These are phyloP conservation scores for Thumatha senex DNA, from an alignment of 2,888 invertebrate genomes.

Conservation along the genomic window DNA sequence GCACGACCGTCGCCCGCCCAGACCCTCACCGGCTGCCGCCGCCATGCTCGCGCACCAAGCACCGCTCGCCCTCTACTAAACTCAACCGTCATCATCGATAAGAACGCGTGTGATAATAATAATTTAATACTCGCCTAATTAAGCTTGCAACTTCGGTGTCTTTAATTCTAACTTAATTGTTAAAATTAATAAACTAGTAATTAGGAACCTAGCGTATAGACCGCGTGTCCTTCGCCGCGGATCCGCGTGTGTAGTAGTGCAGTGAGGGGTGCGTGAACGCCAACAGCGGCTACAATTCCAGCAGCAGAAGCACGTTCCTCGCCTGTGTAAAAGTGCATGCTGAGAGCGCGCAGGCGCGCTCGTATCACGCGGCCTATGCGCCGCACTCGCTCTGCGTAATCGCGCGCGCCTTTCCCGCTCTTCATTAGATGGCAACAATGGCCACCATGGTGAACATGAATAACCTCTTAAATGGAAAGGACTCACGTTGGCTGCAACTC, in stretches of 20 bases:
- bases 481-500: constrained; percentile 99
- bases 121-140: constrained; percentile 79
- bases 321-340: constrained; percentile 66
- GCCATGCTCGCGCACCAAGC: constrained; percentile 81
- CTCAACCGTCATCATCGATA: constrained; percentile 80
- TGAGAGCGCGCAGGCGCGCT: constrained; percentile 75
- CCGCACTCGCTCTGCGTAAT: constrained; percentile 78
- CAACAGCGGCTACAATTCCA: constrained; percentile 45
- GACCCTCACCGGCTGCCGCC: constrained; percentile 73
- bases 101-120: constrained; percentile 81
- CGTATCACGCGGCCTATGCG: constrained; percentile 75
- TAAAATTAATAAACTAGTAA: constrained; percentile 73
- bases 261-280: constrained; percentile 61
- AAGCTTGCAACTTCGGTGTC: constrained; percentile 83
- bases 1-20: constrained; percentile 76
- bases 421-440: constrained; percentile 76
- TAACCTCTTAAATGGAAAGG: constrained; percentile 98
- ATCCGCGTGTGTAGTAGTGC: constrained; percentile 65
- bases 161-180: constrained; percentile 78
- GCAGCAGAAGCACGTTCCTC: constrained; percentile 43
- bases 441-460: constrained; percentile 98
- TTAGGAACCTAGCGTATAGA: constrained; percentile 45
- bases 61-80: constrained; percentile 82
- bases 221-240: constrained; percentile 53
- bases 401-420: constrained; percentile 64